These are phyloP conservation scores for Notocelia uddmanniana DNA, from an alignment of 2,888 invertebrate genomes.

Conservation along the genomic window DNA sequence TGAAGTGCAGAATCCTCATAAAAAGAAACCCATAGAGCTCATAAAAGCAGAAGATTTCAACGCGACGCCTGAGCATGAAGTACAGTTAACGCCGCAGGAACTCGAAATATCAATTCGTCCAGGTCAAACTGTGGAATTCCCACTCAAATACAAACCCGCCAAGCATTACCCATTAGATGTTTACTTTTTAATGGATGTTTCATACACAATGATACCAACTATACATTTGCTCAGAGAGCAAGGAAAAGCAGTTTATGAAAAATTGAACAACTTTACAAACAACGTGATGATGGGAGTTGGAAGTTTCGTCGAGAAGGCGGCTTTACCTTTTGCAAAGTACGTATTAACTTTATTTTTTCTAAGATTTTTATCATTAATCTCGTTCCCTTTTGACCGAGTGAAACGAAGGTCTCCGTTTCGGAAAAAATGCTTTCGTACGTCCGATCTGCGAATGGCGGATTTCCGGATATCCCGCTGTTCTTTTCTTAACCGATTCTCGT, in stretches of 20 bases:
- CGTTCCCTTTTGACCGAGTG: neutral
- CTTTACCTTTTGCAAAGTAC: conserved; percentile 83
- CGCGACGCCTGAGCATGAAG: conserved; percentile 53
- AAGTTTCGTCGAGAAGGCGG: conserved; percentile 87
- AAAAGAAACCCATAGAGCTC: neutral
- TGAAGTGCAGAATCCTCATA: conserved; percentile 50
- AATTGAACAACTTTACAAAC: conserved; percentile 83
- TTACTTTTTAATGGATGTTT: conserved; percentile 91
- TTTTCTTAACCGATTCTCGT: no score
- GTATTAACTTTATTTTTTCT: neutral
- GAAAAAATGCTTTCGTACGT: no score
- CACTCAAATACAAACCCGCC: conserved; percentile 84
- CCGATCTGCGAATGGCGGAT: no score
- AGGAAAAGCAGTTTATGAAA: conserved; percentile 70
- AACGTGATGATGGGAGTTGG: conserved; percentile 87
- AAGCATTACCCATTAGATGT: conserved; percentile 91
- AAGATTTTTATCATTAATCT: neutral
- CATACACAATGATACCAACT: conserved; percentile 88
- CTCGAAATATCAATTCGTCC: conserved; percentile 61
- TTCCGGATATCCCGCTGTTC: no score
- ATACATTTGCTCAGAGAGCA: conserved; percentile 79
- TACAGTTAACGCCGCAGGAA: conserved; percentile 76
- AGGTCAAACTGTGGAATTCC: conserved; percentile 58
- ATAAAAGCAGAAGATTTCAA: conserved; percentile 60
- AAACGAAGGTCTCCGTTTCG: no score